Conservation (phyloP, 1,140 invertebrate species). For the Sycobia sp. region DNA sequence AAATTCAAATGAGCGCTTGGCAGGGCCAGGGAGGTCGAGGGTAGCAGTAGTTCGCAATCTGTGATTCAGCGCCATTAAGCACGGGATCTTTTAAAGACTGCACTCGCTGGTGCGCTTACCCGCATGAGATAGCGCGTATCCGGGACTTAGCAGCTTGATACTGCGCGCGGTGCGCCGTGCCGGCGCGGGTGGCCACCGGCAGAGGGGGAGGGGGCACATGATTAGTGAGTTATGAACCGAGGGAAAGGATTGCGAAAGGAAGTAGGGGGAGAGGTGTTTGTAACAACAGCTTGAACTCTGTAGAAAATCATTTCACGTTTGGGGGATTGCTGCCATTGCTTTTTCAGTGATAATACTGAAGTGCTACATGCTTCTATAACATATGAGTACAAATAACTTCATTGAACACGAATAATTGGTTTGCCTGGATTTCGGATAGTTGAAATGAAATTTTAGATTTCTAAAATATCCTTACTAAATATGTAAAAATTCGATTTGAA, state of each 20-base stretch:
- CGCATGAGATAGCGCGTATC: constrained; percentile 36
- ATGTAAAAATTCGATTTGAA: no score
- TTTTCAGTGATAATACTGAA: background rate
- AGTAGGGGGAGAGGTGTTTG: background rate
- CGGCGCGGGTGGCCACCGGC: no score
- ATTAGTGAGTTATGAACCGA: constrained; percentile 29
- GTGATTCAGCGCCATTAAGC: constrained; percentile 60
- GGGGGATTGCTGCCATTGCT: no score
- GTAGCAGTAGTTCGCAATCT: constrained; percentile 49
- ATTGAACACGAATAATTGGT: no score
- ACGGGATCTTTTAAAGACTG: constrained; percentile 51
- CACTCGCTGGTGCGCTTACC: constrained; percentile 24
- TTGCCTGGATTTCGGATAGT: no score
- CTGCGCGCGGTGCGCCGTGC: no score
- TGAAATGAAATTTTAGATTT: no score
- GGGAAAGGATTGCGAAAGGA: background rate
- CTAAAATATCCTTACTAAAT: no score
- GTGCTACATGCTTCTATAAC: background rate
- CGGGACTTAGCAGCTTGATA: constrained; percentile 27
- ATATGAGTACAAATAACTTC: no score
- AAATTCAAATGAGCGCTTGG: constrained; percentile 51
- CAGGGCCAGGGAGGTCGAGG: constrained; percentile 5
- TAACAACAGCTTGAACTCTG: constrained; percentile 9
- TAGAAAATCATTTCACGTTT: background rate
- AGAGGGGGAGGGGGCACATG: no score